Percentiles rank a stretch among this genome's conserved stretches.
These are phyloP conservation scores for Eleutherodactylus coqui DNA, from an alignment of 2,797 vertebrate species.

Conservation along the genomic window DNA sequence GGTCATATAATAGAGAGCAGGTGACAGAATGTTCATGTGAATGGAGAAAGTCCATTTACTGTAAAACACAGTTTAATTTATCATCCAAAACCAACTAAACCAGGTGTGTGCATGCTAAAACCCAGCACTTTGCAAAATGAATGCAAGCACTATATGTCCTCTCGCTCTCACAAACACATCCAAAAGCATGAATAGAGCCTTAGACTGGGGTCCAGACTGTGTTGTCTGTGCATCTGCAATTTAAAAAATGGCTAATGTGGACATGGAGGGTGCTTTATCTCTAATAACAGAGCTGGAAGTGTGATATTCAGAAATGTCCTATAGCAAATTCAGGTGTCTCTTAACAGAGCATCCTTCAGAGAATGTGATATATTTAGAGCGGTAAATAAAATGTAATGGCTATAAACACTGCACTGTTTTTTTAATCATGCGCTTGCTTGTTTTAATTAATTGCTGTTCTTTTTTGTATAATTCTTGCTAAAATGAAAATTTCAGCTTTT, in stretches of 20 bases:
- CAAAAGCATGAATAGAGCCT: conserved; percentile 47
- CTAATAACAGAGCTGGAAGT: conserved; percentile 20
- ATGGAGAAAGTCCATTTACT: conserved; percentile 21
- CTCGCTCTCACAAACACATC: conserved; percentile 21
- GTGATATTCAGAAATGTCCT: conserved; percentile 14
- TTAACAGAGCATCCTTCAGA: neutral
- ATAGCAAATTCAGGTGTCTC: conserved; percentile 9
- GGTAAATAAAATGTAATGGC: neutral
- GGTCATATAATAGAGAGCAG: conserved; percentile 42
- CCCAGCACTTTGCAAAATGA: conserved; percentile 39
- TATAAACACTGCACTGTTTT: neutral
- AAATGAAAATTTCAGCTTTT: neutral
- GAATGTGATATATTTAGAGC: neutral
- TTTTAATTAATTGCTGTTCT: neutral
- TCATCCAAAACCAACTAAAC: conserved; percentile 49
- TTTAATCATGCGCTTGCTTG: neutral
- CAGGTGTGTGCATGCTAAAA: conserved; percentile 44
- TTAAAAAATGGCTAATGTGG: conserved; percentile 10
- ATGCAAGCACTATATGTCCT: conserved; percentile 36
- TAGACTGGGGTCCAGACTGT: conserved; percentile 15
- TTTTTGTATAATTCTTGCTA: neutral
- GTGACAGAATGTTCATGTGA: conserved; percentile 46
- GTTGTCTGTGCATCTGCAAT: conserved; percentile 41
- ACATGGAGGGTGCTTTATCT: neutral
- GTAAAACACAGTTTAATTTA: conserved; percentile 23